Evolutionary conservation across 2,113 vertebrate genomes (phyloP).

Genomic region (Raja brachyura): DNA sequence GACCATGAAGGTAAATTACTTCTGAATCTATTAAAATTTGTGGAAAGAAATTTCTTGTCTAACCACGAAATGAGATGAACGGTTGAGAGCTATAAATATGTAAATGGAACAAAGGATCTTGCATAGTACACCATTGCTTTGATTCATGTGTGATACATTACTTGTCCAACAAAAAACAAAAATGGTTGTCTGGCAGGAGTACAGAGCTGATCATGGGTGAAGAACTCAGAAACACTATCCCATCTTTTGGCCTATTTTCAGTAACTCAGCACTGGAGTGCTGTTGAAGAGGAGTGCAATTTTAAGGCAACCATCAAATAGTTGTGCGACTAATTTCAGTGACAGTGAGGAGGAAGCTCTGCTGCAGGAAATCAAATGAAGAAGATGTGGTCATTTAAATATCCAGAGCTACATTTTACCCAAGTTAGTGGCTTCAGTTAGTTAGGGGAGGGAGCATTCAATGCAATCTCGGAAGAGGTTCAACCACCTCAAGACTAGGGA

Average conservation of each 20-base stretch:
- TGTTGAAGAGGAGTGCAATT: constrained; percentile 1
- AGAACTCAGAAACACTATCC: neutral
- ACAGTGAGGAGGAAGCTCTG: neutral
- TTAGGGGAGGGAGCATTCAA: neutral
- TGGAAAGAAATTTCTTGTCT: no score
- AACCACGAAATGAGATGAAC: no score
- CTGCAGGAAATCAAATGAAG: neutral
- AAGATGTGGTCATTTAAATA: neutral
- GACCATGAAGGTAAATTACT: constrained; percentile 73
- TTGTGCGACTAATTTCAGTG: neutral
- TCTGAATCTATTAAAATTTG: neutral
- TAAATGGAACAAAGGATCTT: neutral
- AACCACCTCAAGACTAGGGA: neutral
- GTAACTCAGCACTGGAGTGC: neutral
- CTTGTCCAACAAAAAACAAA: neutral
- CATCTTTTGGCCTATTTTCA: neutral
- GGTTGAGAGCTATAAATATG: neutral
- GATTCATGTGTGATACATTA: neutral
- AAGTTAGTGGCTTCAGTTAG: neutral
- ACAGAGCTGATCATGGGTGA: no score
- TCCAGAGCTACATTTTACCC: neutral
- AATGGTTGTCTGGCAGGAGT: neutral
- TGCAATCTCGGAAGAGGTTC: neutral
- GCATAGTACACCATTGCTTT: neutral
- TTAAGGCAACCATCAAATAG: neutral